Evolutionary conservation across 2,797 vertebrate genomes (phyloP).

Genomic region (Hoplostethus atlanticus): DNA sequence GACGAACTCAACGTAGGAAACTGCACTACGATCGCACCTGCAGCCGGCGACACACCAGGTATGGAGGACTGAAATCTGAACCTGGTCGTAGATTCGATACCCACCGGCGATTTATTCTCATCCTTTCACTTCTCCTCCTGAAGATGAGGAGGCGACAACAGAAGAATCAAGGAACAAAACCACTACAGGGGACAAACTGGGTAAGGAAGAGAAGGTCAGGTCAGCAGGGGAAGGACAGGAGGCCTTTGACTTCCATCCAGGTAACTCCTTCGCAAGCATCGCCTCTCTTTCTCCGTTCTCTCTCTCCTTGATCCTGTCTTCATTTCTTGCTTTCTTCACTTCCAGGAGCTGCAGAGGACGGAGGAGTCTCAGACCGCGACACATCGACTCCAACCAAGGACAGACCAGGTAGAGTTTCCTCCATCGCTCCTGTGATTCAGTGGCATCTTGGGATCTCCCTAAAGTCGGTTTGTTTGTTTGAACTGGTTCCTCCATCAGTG

Average conservation of each 20-base stretch:
- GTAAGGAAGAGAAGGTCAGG: slow-evolving; percentile 1
- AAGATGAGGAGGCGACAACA: neutral
- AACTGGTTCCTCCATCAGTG: too few relatives aligned
- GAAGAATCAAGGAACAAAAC: neutral
- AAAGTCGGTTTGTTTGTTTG: too few relatives aligned
- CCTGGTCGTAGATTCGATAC: neutral
- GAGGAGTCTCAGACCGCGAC: neutral
- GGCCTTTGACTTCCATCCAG: neutral
- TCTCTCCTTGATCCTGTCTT: neutral
- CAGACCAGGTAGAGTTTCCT: slow-evolving; percentile 40
- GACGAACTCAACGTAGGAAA: neutral
- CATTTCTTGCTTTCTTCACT: neutral
- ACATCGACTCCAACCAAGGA: neutral
- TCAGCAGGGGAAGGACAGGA: slow-evolving; percentile 8
- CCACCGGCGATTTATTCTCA: neutral
- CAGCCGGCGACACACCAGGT: slow-evolving; percentile 28
- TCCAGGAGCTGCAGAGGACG: slow-evolving; percentile 15
- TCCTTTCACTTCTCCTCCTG: neutral
- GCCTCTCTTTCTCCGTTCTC: neutral
- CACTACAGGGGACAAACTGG: neutral
- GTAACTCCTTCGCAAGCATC: slow-evolving; percentile 4
- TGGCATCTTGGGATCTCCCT: too few relatives aligned
- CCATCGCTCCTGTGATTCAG: too few relatives aligned
- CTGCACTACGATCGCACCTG: neutral
- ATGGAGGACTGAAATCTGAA: neutral